phyloP scores from a whole-genome alignment of 2,797 vertebrate genomes.

The Gymnoscopelus microlampas region DNA sequence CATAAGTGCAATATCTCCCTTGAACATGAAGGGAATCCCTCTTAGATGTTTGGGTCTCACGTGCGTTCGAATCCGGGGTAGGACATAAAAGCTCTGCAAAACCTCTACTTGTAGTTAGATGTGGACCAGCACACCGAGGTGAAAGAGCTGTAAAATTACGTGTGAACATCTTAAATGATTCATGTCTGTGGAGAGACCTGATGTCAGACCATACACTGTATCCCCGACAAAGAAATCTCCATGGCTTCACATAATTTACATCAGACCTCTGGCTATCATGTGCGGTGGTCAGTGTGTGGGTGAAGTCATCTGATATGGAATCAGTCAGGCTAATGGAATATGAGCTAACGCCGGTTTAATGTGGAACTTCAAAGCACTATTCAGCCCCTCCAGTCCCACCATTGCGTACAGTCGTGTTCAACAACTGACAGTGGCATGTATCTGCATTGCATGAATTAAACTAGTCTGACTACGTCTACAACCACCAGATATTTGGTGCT shows the following conservation, averaged over 20 bases:
- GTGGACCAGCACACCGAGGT: not conserved
- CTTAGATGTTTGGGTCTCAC: no score
- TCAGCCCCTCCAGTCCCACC: not conserved
- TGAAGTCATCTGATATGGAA: slow-evolving; percentile 38
- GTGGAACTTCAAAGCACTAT: no score
- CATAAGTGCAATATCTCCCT: no score
- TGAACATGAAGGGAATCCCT: no score
- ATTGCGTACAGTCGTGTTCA: slow-evolving; percentile 5
- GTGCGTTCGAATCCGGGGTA: no score
- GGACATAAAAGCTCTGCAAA: not conserved
- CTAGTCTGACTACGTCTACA: no score
- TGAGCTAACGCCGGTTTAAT: slow-evolving; percentile 17
- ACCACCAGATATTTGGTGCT: no score
- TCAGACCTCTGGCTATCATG: slow-evolving; percentile 21
- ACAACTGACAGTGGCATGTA: not conserved
- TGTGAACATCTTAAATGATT: slow-evolving; percentile 21
- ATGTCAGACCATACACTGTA: slow-evolving; percentile 35
- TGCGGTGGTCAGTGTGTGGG: slow-evolving; percentile 20
- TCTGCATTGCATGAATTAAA: no score
- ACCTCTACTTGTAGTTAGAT: not conserved
- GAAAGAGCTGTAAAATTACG: not conserved
- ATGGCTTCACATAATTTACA: slow-evolving; percentile 12
- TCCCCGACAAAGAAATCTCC: slow-evolving; percentile 6
- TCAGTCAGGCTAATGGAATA: slow-evolving; percentile 39
- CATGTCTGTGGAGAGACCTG: not conserved